A percentile compares a stretch with the other conserved stretches of the same genome.
Evolutionary conservation across 2,113 vertebrate species (phyloP).

Genomic region (Nansenia antarctica): DNA sequence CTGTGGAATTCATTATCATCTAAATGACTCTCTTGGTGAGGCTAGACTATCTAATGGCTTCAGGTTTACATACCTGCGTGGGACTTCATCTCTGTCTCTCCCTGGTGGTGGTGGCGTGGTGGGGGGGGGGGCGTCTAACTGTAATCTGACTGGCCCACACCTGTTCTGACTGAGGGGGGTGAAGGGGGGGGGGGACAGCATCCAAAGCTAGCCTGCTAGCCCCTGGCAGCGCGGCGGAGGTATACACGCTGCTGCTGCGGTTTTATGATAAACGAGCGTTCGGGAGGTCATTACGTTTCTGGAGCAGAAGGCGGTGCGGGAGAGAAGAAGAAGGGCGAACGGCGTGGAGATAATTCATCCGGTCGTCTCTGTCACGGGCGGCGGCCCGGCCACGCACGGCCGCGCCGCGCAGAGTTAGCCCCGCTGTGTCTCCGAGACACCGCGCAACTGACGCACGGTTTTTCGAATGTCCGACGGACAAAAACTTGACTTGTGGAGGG

Average conservation of each 20-base stretch:
- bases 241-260: constrained; percentile 42
- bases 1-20: constrained; percentile 72
- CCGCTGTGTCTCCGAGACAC: background rate
- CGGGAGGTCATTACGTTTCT: constrained; percentile 75
- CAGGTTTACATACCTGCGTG: constrained; percentile 65
- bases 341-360: constrained; percentile 72
- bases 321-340: constrained; percentile 55
- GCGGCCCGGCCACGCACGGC: constrained; percentile 52
- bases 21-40: constrained; percentile 68
- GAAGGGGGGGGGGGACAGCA: constrained; percentile 33
- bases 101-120: constrained; percentile 19
- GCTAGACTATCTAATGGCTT: constrained; percentile 47
- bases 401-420: too few relatives aligned
- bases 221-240: constrained; percentile 20
- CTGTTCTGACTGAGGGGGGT: constrained; percentile 62
- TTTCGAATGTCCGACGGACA: too few relatives aligned
- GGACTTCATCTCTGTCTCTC: constrained; percentile 58
- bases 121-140: constrained; percentile 45
- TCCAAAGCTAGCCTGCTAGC: constrained; percentile 18
- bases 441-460: background rate
- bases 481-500: too few relatives aligned
- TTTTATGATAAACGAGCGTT: constrained; percentile 74
- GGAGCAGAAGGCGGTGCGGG: constrained; percentile 46
- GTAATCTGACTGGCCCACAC: constrained; percentile 60
- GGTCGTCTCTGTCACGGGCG: constrained; percentile 55